Evolutionary conservation across 2,113 vertebrate genomes (phyloP).

Genomic region (Siphamia tubifer): DNA sequence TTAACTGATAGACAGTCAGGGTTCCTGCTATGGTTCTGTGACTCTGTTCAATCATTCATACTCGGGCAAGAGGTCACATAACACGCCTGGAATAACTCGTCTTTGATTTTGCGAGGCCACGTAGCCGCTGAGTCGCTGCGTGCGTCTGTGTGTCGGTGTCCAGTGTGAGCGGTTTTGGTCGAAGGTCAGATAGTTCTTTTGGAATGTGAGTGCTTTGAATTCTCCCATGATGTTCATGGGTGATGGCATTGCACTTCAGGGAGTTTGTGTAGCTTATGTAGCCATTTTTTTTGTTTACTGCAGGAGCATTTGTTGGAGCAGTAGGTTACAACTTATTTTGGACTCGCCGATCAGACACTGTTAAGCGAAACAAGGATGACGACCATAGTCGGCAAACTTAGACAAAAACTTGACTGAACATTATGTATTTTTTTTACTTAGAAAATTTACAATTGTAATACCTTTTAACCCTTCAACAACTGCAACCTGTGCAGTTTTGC

Average conservation of each 20-base stretch:
- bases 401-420: not conserved
- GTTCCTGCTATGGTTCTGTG: conserved; percentile 42
- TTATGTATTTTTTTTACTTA: not conserved
- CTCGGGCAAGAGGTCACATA: conserved; percentile 46
- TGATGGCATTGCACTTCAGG: not conserved
- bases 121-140: conserved; percentile 23
- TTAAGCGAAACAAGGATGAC: not conserved
- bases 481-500: too few species aligned
- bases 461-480: too few species aligned
- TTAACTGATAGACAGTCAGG: conserved; percentile 18
- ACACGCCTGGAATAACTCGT: conserved; percentile 52
- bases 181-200: conserved; percentile 26
- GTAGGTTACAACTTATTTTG: too few species aligned
- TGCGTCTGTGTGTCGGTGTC: not conserved
- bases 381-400: not conserved
- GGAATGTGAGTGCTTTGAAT: conserved; percentile 39
- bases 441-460: not conserved
- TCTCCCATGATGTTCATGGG: conserved; percentile 4
- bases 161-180: conserved; percentile 15
- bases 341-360: not conserved
- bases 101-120: conserved; percentile 45
- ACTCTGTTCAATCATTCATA: conserved; percentile 70
- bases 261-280: conserved; percentile 4
- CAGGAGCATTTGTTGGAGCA: not conserved
- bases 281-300: not conserved